Conservation (phyloP, 1,140 invertebrate species). For the Gonatopus flavifemur region DNA sequence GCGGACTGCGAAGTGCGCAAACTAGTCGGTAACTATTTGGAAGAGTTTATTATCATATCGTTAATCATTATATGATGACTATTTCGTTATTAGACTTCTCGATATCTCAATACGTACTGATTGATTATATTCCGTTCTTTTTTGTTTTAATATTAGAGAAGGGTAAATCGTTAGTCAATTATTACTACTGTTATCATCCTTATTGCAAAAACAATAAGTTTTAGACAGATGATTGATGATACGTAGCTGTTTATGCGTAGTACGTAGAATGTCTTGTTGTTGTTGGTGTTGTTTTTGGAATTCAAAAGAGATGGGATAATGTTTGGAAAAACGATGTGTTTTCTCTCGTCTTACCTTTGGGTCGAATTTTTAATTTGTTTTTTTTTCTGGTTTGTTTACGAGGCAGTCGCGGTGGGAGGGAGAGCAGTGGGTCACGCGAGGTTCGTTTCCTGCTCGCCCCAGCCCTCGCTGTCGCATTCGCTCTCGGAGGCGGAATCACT, state of each 20-base stretch:
- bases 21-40: no score
- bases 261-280: not conserved
- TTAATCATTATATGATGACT: no score
- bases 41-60: no score
- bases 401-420: constrained; percentile 41
- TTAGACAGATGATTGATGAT: not conserved
- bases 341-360: not conserved
- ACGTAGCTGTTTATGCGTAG: not conserved
- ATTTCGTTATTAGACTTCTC: no score
- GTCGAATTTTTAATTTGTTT: no score
- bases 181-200: no score
- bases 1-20: no score
- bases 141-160: no score
- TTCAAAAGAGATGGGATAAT: constrained; percentile 3
- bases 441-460: constrained; percentile 68
- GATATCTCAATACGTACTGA: no score
- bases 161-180: no score
- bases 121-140: no score
- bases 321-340: constrained; percentile 1
- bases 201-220: not conserved
- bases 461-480: constrained; percentile 72
- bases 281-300: not conserved
- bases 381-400: constrained; percentile 41
- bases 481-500: constrained; percentile 82
- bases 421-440: constrained; percentile 59